These are phyloP conservation scores for Neosalanx taihuensis DNA, from an alignment of 2,797 vertebrate genomes.

Conservation along the genomic window DNA sequence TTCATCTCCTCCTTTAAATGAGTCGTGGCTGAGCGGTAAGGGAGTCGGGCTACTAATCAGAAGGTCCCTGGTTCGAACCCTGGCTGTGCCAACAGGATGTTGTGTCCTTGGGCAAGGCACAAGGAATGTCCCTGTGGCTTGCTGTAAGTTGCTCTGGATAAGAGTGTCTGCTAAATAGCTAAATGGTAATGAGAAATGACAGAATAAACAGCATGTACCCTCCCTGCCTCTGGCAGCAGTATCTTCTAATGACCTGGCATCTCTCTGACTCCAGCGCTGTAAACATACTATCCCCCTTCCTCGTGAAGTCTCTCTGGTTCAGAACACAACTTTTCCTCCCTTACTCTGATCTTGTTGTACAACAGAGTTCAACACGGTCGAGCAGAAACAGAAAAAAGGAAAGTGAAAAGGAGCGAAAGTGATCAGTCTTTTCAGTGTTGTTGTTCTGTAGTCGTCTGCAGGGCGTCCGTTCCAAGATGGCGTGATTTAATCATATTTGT, in stretches of 20 bases:
- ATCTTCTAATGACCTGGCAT: not conserved
- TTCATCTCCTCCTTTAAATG: not conserved
- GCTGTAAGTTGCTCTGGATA: no score
- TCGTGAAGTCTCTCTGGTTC: not conserved
- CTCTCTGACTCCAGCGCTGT: not conserved
- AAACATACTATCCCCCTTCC: not conserved
- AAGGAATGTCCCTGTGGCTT: no score
- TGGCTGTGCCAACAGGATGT: no score
- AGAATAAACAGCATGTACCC: no score
- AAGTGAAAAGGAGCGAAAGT: conserved; percentile 8
- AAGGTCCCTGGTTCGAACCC: no score
- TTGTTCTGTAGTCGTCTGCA: conserved; percentile 3
- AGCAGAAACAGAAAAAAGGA: conserved; percentile 2
- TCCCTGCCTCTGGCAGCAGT: not conserved
- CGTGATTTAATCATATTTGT: conserved; percentile 14
- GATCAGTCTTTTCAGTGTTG: not conserved
- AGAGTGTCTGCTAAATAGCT: no score
- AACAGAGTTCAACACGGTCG: not conserved
- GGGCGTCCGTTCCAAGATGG: not conserved
- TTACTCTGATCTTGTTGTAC: conserved; percentile 6
- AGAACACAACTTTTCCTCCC: not conserved
- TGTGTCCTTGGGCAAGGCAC: no score
- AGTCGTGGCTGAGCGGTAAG: no score
- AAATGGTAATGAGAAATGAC: not conserved
- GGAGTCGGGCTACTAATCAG: no score